Evolutionary conservation across 2,113 vertebrate genomes (phyloP).

Genomic region (Mohoua ochrocephala): DNA sequence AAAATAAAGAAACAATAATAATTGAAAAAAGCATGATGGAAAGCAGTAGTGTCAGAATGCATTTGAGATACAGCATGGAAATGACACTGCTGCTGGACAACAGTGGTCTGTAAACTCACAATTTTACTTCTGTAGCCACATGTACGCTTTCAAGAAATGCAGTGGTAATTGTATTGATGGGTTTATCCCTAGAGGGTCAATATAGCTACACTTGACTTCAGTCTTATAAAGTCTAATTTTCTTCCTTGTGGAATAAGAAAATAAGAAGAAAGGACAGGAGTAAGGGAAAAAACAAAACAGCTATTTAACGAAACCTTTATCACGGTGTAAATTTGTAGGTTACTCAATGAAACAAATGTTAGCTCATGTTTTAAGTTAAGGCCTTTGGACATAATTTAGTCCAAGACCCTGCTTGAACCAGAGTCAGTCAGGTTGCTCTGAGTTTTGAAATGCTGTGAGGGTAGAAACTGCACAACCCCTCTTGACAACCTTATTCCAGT

Average conservation of each 20-base stretch:
- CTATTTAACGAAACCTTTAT: not conserved
- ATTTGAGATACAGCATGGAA: not conserved
- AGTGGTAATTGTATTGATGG: not conserved
- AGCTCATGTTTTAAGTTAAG: not conserved
- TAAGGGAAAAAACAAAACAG: not conserved
- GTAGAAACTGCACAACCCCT: not conserved
- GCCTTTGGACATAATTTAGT: not conserved
- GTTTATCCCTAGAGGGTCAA: not conserved
- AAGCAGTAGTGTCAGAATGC: not conserved
- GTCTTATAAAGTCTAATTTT: slow-evolving; percentile 20
- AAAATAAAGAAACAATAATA: slow-evolving; percentile 3
- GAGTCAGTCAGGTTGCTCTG: not conserved
- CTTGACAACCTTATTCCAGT: not conserved
- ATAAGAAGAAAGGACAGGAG: not conserved
- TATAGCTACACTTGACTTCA: slow-evolving; percentile 9
- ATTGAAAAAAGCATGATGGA: not conserved
- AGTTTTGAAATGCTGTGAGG: not conserved
- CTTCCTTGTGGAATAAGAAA: not conserved
- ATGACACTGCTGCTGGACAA: not conserved
- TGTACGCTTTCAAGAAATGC: not conserved
- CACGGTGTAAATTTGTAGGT: not conserved
- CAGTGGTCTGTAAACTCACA: not conserved
- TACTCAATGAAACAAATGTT: not conserved
- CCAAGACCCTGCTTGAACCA: not conserved
- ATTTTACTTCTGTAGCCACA: not conserved